phyloP scores from a whole-genome alignment of 2,797 vertebrate species.

The Parotocinclus haroldoi region DNA sequence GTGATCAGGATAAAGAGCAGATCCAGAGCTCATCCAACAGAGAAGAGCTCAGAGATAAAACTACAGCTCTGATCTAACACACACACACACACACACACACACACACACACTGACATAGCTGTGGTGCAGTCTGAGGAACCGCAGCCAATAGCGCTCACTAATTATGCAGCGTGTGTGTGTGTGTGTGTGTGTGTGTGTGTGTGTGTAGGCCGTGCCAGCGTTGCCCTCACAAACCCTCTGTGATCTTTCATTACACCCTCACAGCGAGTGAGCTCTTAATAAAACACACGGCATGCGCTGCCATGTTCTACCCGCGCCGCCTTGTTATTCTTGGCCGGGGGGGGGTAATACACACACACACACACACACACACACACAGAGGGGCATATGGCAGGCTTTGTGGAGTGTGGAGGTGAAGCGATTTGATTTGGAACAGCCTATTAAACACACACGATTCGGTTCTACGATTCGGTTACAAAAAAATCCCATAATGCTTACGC shows the following conservation, averaged over 20 bases:
- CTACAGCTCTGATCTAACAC: constrained; percentile 1
- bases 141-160: constrained; percentile 11
- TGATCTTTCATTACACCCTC: constrained; percentile 3
- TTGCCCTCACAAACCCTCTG: constrained; percentile 16
- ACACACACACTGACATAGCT: constrained; percentile 10
- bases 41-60: neutral
- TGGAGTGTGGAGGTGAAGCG: too few relatives aligned
- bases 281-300: constrained; percentile 31
- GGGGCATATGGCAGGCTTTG: too few relatives aligned
- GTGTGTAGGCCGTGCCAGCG: too few relatives aligned
- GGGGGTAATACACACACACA: neutral
- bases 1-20: too few relatives aligned
- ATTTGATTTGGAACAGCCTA: too few relatives aligned
- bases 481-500: constrained; percentile 29
- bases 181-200: constrained; percentile 11
- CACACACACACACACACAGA: neutral
- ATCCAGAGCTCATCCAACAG: neutral
- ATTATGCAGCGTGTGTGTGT: constrained; percentile 14
- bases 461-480: constrained; percentile 28
- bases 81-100: constrained; percentile 23
- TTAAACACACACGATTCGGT: constrained; percentile 29
- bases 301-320: constrained; percentile 22
- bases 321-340: constrained; percentile 30
- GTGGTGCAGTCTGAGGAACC: constrained; percentile 27
- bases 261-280: constrained; percentile 28